Evolutionary conservation across 1,140 invertebrate species (phyloP), one percentile per base, ranked within the genome.

Genomic region (Neodiprion fabricii): DNA sequence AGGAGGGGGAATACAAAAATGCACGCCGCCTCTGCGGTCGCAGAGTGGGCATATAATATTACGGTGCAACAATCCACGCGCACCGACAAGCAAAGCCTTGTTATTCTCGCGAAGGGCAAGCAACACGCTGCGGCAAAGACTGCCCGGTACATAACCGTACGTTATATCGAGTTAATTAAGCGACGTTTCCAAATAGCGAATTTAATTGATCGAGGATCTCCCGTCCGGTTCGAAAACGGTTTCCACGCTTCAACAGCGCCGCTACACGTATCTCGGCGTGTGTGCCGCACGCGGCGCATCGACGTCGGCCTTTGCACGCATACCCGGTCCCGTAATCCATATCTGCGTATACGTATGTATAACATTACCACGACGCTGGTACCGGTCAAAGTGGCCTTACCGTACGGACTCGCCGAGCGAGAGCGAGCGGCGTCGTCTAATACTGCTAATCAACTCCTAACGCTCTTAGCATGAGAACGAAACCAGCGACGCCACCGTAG

Each of bases 151-250:
- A 40, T 40, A 40, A 40, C 28, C 28, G 28, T 40, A 40, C 53
- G 53, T 14, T 61, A 61, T 61, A 61, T 61, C 11, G 53, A 61
- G 53, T 61, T 61, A 61, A 61, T 61, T 61, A 61, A 8, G 5
- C 7, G n/a, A 61, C 53, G 53, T 61, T 61, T 61, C 53, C 53
- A 14, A 61, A 61, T 61, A 61, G 53, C 53, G 53, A 61, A 61
- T 61, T 61, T 61, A 61, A 61, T 61, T 61, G 53, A 61, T 61
- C 53, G 53, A 17, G 53, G 53, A 61, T 61, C 53, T 61, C 53
- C 53, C n/a, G 53, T 61, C 11, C 53, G 53, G 53, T 61, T 61
- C 11, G n/a, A 40, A 2, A 61, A 61, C 53, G 53, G 53, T 61
- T 61, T 61, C 53, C n/a, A 61, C 53, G 53, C 53, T 61, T 11